Conservation (phyloP, 2,888 invertebrate genomes). For the Sepiola atlantica region DNA sequence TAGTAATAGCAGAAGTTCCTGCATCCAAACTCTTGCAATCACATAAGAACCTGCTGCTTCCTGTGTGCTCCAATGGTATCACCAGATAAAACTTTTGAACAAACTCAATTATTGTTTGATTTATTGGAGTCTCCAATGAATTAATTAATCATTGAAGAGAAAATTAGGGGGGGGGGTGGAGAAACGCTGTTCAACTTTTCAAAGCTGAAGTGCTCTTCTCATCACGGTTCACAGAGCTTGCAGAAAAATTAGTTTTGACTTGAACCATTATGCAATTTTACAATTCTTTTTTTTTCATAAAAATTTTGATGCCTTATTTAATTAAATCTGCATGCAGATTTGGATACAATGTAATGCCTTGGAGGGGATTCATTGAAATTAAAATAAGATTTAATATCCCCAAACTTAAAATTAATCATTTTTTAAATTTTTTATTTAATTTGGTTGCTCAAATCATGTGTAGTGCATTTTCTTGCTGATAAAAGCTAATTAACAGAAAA, state of each 20-base stretch:
- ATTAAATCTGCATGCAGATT: neutral
- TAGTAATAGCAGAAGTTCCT: no score
- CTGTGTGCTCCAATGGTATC: no score
- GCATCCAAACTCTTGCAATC: no score
- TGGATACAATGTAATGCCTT: neutral
- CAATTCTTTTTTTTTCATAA: neutral
- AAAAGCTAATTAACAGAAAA: neutral
- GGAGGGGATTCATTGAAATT: neutral
- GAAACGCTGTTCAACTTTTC: no score
- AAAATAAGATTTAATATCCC: neutral
- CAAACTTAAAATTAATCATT: neutral
- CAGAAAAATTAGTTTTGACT: neutral
- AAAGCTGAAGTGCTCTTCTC: neutral
- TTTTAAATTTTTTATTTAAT: neutral
- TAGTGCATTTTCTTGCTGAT: neutral
- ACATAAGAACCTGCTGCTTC: no score
- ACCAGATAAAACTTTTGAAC: no score
- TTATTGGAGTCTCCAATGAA: no score
- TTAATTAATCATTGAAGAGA: no score
- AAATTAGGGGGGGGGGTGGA: no score
- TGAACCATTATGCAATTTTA: neutral
- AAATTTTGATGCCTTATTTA: neutral
- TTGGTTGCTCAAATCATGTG: neutral
- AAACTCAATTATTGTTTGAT: no score
- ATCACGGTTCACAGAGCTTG: neutral